Evolutionary conservation across 2,113 vertebrate species (phyloP), one percentile per base, ranked within the genome.

Genomic region (Paramormyrops kingsleyae): DNA sequence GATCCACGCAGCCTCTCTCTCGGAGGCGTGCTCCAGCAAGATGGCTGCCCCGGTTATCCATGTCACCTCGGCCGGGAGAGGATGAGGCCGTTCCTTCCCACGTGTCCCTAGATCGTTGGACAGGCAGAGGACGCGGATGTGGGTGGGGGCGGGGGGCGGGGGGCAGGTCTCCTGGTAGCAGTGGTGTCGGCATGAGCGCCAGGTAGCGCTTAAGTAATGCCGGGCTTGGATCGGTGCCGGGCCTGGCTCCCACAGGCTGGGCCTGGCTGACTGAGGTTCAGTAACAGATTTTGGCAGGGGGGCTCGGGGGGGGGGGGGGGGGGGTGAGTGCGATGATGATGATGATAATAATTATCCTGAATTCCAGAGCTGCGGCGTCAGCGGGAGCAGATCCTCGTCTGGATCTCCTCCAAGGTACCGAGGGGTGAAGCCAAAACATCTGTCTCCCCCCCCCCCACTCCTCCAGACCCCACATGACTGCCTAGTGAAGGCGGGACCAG

Each of bases 311-410:
- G 47, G 47, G 13, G 12, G 15, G 12, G 46, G 46, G 46, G 46
- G 46, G 46, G 47, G 47, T 50, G 12, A 50, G 12, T 50, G 49
- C 17, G 13, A 35, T 35, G n/a, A 77, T 35, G n/a, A 77, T 35
- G 70, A 77, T 77, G 70, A 77, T 77, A 19, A 83, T 44, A 47
- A 46, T 85, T 85, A 85, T 85, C 46, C 83, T 49, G 46, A 85
- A 85, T 85, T 85, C 83, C 44, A 12, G 6, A 85, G 83, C 42
- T 49, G 83, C 44, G 9, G 39, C 46, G 5, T 85, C 83, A 85
- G 42, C 17, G 39, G 42, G 39, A 84, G 42, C 39, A 46, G 83
- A 85, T 21, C 24, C 44, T 42, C 3, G 10, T 27, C 83, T 85
- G 83, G 83, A 46, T 50, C 49, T 50, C 49, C 49, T 50, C 49